Base-by-base conservation (phyloP, 2,888 invertebrate genomes). In the Drosophila longiperda region DNA sequence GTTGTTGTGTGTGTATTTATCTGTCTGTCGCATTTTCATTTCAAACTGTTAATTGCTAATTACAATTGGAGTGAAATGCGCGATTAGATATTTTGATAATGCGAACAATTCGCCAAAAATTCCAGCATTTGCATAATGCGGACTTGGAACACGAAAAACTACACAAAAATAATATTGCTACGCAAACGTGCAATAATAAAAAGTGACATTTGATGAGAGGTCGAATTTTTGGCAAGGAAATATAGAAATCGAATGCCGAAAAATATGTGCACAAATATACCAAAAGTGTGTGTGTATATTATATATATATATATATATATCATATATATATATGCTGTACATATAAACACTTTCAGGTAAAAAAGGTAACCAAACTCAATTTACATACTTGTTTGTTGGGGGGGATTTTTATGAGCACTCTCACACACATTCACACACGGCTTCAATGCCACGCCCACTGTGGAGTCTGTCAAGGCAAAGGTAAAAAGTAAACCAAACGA, bases 191-290 rank as follows among this genome's bases (percentile, higher is more conserved):
- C 64, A 73, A 71, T 62, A 76, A 87, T 90, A 82, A 87, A 90
- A 89, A 89, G 89, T 87, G 87, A 90, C 90, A 90, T 82, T 89
- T 85, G 83, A 75, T 68, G 78, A 63, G 61, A 72, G 73, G 67
- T 80, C 62, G 75, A 85, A 70, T 68, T 72, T 78, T 57, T 59
- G 73, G 76, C 58, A 70, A 71, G 73, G n/a, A 67, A 15, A 8
- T 20, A 15, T 4, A 4, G 66, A 38, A 74, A 89, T 77, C 73
- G 81, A 76, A 72, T 75, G 71, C 15, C 75, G 80, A 69, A 73
- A 82, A 75, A 85, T 63, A 52, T 58, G 17, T 59, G 33, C 38
- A 50, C 52, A 23, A n/a, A 42, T 26, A 20, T 48, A 26, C 11
- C 20, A 42, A 38, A 50, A 23, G 20, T 70, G 60, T 49, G 49